Base-by-base conservation (phyloP, 2,113 vertebrate species). In the Zosterops lateralis region DNA sequence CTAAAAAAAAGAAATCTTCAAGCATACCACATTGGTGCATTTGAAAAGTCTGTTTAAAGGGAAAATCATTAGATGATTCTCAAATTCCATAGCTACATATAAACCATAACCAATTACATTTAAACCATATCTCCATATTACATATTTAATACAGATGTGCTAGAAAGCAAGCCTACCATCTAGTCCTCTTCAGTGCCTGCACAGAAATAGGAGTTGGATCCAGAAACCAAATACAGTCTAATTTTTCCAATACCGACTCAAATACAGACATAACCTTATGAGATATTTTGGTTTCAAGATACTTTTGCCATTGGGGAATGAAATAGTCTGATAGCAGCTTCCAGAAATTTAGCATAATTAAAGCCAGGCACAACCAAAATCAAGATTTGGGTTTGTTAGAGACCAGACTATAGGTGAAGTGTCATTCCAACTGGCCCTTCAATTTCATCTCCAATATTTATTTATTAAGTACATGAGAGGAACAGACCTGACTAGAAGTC, bases 91-190 rank as follows among this genome's bases (percentile, higher is more conserved):
- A 94, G 38, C 56, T 66, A 67, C 17, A 76, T n/a, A 94, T 75
- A 87, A 87, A 90, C 47, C 74, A 66, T 76, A 83, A 73, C 50
- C 44, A 91, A 67, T 68, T 75, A 90, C 45, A 94, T 64, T 82
- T 61, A 92, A 91, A 65, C 40, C 31, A 8, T 84, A 89, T 71
- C 54, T 89, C 54, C 67, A 32, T 72, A 80, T 85, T 54, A 54
- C 32, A 61, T 92, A 95, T 96, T 90, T 91, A 91, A 94, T 40
- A 76, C 75, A 91, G 67, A 90, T 54, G 67, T 50, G 26, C 73
- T 82, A 90, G 88, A 87, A 93, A 80, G 20, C 22, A 91, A 91
- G 51, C 34, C 45, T 73, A 85, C 76, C 47, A 85, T 62, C 50
- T 68, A 75, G 38, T 45, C 34, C 10, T 75, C 32, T 76, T 73